These are phyloP conservation scores for Sparus aurata DNA, from an alignment of 2,797 vertebrate genomes.

Conservation along the genomic window DNA sequence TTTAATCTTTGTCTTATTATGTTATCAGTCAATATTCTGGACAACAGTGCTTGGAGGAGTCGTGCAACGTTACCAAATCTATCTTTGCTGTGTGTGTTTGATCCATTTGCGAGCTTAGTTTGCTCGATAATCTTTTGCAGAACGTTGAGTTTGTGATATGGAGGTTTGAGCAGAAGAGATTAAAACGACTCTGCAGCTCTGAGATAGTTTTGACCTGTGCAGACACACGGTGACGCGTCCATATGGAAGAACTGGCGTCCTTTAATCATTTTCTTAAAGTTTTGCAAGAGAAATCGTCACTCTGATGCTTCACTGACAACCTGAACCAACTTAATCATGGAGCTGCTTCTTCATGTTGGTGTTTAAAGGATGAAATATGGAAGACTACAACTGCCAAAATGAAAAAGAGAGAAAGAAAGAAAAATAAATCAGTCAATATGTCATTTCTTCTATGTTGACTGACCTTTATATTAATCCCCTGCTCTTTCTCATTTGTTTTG, in stretches of 20 bases:
- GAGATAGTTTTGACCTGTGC: neutral
- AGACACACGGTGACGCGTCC: neutral
- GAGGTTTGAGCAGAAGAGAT: neutral
- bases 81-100: neutral
- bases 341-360: neutral
- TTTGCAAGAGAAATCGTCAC: neutral
- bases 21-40: neutral
- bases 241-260: no score
- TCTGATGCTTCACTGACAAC: no score
- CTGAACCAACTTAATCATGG: neutral
- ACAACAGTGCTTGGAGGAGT: neutral
- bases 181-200: slow-evolving; percentile 16
- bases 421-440: no score
- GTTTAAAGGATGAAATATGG: neutral
- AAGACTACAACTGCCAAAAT: no score
- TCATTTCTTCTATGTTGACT: no score
- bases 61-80: neutral
- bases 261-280: neutral
- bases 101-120: no score
- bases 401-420: no score
- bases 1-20: neutral
- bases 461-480: no score
- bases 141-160: neutral
- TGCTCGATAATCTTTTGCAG: neutral
- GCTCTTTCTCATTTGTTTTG: no score